Percentiles rank a stretch among this genome's conserved stretches.
phyloP scores from a whole-genome alignment of 2,888 invertebrate genomes.

The Tanypteryx hageni region DNA sequence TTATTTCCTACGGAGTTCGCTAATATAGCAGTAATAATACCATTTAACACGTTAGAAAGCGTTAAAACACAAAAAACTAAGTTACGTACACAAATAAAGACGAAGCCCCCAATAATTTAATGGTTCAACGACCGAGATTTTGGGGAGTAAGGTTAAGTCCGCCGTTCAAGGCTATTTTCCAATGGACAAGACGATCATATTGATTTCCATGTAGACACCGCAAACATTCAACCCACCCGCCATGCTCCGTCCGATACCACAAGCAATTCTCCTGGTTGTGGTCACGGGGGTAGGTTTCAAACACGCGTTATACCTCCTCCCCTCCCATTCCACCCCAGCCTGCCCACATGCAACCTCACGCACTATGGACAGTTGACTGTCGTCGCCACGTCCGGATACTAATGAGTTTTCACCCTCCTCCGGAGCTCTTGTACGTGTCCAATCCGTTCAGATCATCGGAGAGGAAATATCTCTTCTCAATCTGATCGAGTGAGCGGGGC shows the following conservation, averaged over 20 bases:
- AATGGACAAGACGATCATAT: background rate
- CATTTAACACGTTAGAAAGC: no score
- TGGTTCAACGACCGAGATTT: background rate
- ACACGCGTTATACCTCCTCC: conserved; percentile 22
- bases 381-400: conserved; percentile 39
- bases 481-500: background rate
- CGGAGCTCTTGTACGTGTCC: background rate
- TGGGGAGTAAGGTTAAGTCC: background rate
- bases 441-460: conserved; percentile 21
- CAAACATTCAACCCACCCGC: conserved; percentile 29
- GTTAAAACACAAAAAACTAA: no score
- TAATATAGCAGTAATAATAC: no score
- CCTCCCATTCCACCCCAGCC: background rate
- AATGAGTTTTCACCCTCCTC: conserved; percentile 33
- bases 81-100: no score
- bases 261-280: conserved; percentile 40
- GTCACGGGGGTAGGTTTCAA: background rate
- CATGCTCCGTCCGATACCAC: background rate
- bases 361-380: conserved; percentile 3
- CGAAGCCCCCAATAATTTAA: no score
- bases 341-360: conserved; percentile 17
- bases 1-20: no score
- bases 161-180: conserved; percentile 38
- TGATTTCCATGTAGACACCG: background rate
- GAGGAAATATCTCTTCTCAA: conserved; percentile 24